phyloP scores from a whole-genome alignment of 2,888 invertebrate species.

The Drosophila vallismaia region DNA sequence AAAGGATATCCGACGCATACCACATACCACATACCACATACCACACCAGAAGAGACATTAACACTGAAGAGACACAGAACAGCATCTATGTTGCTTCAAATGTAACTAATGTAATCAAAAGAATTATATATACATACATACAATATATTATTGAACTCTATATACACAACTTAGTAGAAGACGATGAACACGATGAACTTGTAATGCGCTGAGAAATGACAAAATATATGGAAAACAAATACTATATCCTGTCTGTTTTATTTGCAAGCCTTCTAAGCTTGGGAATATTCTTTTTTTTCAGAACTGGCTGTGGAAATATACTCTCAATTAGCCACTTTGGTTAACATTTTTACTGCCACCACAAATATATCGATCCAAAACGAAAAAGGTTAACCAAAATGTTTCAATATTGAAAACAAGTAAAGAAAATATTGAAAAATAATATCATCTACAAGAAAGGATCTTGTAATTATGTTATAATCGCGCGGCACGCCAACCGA shows the following conservation, averaged over 20 bases:
- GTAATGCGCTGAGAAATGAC: conserved; percentile 62
- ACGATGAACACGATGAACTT: conserved; percentile 54
- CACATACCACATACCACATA: no score
- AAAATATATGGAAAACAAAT: conserved; percentile 66
- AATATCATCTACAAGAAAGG: no score
- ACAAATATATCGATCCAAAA: no score
- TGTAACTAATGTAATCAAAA: conserved; percentile 74
- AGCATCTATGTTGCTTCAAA: conserved; percentile 37
- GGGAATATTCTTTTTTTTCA: no score
- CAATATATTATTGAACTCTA: conserved; percentile 58
- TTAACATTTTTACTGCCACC: no score
- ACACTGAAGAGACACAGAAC: conserved; percentile 2
- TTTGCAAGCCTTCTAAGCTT: conserved; percentile 2
- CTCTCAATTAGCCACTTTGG: no score
- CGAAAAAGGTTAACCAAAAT: no score
- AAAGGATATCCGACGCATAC: conserved; percentile 15
- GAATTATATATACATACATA: conserved; percentile 52
- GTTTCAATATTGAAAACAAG: no score
- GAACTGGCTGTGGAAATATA: no score
- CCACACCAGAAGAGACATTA: conserved; percentile 14
- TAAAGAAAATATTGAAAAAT: no score
- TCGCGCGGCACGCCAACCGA: no score
- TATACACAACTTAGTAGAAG: conserved; percentile 62
- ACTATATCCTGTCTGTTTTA: conserved; percentile 25
- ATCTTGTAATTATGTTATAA: no score